Percentiles rank a stretch among this genome's conserved stretches.
These are phyloP conservation scores for Rhynchopsitta pachyrhyncha DNA, from an alignment of 2,113 vertebrate genomes.

Conservation along the genomic window DNA sequence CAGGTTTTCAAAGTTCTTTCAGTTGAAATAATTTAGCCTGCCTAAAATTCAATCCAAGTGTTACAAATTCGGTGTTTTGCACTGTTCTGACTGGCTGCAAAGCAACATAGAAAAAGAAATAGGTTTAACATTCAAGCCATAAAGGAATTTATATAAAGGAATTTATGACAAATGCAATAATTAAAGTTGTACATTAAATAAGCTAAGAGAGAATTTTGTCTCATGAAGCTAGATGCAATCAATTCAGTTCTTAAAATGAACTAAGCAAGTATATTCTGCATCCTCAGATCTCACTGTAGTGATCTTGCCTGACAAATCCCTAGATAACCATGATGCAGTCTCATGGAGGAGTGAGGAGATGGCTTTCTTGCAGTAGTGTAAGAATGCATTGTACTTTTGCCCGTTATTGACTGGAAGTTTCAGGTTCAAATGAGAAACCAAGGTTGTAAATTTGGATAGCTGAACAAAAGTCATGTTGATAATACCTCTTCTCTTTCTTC, in stretches of 20 bases:
- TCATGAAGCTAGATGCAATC: neutral
- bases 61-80: neutral
- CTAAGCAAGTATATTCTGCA: neutral
- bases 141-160: neutral
- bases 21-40: neutral
- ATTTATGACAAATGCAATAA: neutral
- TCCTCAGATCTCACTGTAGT: neutral
- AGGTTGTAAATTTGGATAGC: slow-evolving; percentile 14
- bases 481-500: neutral
- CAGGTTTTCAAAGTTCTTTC: neutral
- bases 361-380: neutral
- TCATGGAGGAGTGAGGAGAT: neutral
- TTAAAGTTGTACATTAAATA: neutral
- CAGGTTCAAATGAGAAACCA: slow-evolving; percentile 10
- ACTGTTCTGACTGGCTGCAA: neutral
- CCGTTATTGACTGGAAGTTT: neutral
- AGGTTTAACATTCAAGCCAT: neutral
- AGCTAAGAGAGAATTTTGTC: neutral
- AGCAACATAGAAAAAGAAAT: neutral
- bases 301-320: neutral
- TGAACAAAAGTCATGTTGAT: slow-evolving; percentile 45
- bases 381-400: slow-evolving; percentile 9
- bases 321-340: neutral
- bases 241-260: neutral
- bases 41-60: neutral